Evolutionary conservation across 2,888 invertebrate genomes (phyloP).

Genomic region (Diarsia dahlii): DNA sequence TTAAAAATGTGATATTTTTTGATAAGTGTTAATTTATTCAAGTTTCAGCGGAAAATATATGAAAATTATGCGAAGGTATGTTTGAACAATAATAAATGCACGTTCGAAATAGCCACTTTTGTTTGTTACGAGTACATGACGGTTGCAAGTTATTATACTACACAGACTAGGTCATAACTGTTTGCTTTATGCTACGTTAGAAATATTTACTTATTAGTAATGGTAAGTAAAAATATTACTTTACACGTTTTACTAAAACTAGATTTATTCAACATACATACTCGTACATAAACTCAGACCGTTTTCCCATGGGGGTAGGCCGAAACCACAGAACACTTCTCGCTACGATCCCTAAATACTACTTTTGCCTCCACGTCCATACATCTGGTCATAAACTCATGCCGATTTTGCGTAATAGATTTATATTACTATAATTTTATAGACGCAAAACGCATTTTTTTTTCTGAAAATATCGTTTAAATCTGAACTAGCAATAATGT

Average conservation of each 20-base stretch:
- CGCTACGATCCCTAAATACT: no score
- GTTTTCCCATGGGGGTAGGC: no score
- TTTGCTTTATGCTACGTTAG: slow-evolving; percentile 4
- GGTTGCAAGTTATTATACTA: slow-evolving; percentile 7
- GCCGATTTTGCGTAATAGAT: background rate
- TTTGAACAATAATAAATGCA: slow-evolving; percentile 33
- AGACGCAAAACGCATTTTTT: background rate
- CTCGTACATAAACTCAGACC: no score
- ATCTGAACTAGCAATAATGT: background rate
- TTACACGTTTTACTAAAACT: background rate
- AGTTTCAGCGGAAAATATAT: slow-evolving; percentile 24
- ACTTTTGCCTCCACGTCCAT: no score
- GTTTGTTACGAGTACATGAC: slow-evolving; percentile 9
- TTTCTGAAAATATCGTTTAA: background rate
- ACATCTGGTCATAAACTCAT: no score
- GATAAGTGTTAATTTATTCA: slow-evolving; percentile 20
- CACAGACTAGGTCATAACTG: slow-evolving; percentile 24
- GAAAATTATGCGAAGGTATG: slow-evolving; percentile 32
- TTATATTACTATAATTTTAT: background rate
- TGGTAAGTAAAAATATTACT: background rate
- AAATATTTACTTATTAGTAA: background rate
- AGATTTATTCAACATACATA: background rate
- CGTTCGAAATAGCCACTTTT: slow-evolving; percentile 33
- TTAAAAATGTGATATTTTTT: slow-evolving; percentile 6
- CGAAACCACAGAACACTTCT: no score